A percentile compares a stretch with the other conserved stretches of the same genome.
These are phyloP conservation scores for Tetramorium alpestre DNA, from an alignment of 1,140 invertebrate species.

Conservation along the genomic window DNA sequence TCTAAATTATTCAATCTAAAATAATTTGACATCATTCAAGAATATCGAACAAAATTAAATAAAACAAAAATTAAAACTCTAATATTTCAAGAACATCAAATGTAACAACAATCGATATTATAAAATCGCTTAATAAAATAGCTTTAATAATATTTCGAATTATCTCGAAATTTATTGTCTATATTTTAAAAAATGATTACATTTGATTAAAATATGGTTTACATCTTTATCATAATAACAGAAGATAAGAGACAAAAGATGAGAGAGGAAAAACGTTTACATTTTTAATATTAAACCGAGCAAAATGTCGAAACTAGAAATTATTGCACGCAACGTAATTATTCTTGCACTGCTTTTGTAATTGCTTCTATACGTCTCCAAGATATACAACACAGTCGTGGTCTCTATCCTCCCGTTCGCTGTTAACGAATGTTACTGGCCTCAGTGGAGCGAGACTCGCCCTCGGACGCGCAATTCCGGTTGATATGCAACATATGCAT, in stretches of 20 bases:
- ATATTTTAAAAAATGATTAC: not conserved
- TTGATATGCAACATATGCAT: conserved; percentile 51
- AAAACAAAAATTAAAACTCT: not conserved
- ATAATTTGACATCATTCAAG: not conserved
- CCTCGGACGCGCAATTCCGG: conserved; percentile 44
- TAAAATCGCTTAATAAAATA: not conserved
- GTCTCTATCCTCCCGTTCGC: conserved; percentile 24
- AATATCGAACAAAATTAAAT: not conserved
- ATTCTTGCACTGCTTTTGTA: conserved; percentile 7
- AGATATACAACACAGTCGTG: conserved; percentile 11
- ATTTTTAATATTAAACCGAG: not conserved
- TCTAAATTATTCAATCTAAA: not conserved
- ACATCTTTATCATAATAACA: not conserved
- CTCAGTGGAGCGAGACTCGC: conserved; percentile 24
- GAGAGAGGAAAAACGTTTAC: not conserved
- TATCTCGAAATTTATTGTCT: not conserved
- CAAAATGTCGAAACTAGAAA: conserved; percentile 12
- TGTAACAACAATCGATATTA: not conserved
- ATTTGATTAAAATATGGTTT: not conserved
- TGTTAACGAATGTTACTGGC: conserved; percentile 45
- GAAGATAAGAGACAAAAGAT: not conserved
- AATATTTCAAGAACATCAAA: not conserved
- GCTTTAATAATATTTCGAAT: not conserved
- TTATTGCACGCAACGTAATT: not conserved
- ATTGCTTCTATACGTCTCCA: conserved; percentile 26